A percentile compares a stretch with the other conserved stretches of the same genome.
These are phyloP conservation scores for Calycopis cecrops DNA, from an alignment of 1,140 invertebrate genomes.

Conservation along the genomic window DNA sequence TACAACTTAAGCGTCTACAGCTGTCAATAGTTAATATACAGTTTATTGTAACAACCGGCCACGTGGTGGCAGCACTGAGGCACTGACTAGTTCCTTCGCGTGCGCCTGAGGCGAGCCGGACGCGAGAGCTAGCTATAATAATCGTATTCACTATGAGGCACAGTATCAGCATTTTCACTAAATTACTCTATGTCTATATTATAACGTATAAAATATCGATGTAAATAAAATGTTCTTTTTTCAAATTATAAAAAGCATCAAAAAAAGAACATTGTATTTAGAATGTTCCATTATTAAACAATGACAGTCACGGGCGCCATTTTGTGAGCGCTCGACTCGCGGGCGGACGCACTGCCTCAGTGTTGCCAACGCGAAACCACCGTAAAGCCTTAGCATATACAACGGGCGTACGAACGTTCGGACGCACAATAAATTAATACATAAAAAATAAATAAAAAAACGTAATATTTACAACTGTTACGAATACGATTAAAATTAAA, in stretches of 20 bases:
- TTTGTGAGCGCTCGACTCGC: neutral
- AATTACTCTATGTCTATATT: constrained; percentile 11
- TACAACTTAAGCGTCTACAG: constrained; percentile 49
- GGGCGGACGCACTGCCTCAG: neutral
- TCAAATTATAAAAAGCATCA: too few relatives aligned
- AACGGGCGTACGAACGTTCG: too few relatives aligned
- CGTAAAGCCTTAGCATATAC: too few relatives aligned
- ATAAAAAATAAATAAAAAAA: constrained; percentile 11
- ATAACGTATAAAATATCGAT: constrained; percentile 6
- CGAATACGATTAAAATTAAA: too few relatives aligned
- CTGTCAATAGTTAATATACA: constrained; percentile 37
- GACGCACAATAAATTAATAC: neutral
- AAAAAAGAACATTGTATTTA: too few relatives aligned
- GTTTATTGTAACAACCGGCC: constrained; percentile 37
- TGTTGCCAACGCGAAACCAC: too few relatives aligned
- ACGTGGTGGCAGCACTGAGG: constrained; percentile 12
- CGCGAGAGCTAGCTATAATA: neutral
- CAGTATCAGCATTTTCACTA: constrained; percentile 9
- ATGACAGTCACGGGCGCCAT: neutral
- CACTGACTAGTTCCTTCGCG: constrained; percentile 2
- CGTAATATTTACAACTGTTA: constrained; percentile 7
- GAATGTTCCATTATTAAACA: neutral
- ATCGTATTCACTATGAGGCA: constrained; percentile 8
- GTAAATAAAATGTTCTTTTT: neutral
- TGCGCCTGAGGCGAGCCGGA: neutral